Evolutionary conservation across 2,113 vertebrate species (phyloP).

Genomic region (Scolopax mira): DNA sequence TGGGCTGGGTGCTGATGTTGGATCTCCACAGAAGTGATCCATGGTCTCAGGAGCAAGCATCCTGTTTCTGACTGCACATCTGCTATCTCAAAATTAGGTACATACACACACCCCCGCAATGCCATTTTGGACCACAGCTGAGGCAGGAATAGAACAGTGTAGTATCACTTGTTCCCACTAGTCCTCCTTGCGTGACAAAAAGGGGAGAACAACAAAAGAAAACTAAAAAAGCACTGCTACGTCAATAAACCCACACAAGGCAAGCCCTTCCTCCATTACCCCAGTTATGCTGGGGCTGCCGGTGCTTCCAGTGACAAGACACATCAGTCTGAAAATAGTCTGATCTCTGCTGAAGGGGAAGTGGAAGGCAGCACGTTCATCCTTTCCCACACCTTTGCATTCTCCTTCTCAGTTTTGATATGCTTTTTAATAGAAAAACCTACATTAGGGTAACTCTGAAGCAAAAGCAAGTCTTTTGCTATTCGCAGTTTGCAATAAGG

Average conservation of each 20-base stretch:
- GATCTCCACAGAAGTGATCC: not conserved
- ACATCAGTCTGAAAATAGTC: not conserved
- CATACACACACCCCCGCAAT: not conserved
- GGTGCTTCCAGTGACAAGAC: not conserved
- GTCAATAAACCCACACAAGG: not conserved
- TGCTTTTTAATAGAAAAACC: not conserved
- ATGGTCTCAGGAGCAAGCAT: not conserved
- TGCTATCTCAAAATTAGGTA: not conserved
- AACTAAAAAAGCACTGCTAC: not conserved
- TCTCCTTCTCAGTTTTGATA: not conserved
- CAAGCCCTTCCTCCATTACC: not conserved
- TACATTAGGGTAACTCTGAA: not conserved
- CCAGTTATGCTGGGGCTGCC: not conserved
- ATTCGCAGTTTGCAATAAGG: not conserved
- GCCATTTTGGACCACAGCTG: not conserved
- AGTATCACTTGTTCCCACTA: not conserved
- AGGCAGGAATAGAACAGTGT: not conserved
- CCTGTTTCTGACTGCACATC: not conserved
- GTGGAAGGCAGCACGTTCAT: not conserved
- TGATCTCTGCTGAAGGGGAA: conserved; percentile 7
- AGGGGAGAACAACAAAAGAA: not conserved
- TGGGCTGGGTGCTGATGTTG: not conserved
- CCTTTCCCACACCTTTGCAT: not conserved
- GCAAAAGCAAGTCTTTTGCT: not conserved
- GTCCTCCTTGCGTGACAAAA: not conserved